These are phyloP conservation scores for Malacoraja senta DNA, from an alignment of 2,797 vertebrate species.

Conservation along the genomic window DNA sequence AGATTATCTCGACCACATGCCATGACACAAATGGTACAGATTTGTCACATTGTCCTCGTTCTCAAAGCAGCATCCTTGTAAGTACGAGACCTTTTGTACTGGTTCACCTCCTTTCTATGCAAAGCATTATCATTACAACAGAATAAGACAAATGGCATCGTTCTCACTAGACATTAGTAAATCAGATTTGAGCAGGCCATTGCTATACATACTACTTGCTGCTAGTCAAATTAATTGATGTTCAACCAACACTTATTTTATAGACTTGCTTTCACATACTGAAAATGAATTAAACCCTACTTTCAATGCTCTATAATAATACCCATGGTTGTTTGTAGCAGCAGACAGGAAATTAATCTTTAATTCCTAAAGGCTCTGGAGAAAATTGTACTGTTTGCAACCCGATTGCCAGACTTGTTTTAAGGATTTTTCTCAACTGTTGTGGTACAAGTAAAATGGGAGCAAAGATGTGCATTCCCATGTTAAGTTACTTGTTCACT, in stretches of 20 bases:
- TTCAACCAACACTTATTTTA: background rate
- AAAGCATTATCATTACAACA: background rate
- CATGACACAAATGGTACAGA: background rate
- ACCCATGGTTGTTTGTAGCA: background rate
- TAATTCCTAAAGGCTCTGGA: background rate
- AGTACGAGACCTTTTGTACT: background rate
- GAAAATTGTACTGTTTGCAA: background rate
- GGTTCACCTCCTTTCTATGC: background rate
- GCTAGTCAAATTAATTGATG: background rate
- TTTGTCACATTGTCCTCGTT: background rate
- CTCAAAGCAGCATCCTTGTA: background rate
- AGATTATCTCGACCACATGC: background rate
- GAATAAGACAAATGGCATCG: background rate
- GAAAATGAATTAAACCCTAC: background rate
- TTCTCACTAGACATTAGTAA: background rate
- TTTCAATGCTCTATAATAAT: background rate
- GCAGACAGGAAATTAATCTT: background rate
- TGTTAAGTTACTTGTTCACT: background rate
- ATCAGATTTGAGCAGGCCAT: background rate
- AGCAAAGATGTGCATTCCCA: background rate
- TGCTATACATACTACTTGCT: background rate
- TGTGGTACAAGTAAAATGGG: background rate
- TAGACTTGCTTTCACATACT: background rate
- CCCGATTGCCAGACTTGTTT: background rate
- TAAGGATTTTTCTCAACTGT: background rate